phyloP scores from a whole-genome alignment of 2,888 invertebrate species.

The Chirona hameri region DNA sequence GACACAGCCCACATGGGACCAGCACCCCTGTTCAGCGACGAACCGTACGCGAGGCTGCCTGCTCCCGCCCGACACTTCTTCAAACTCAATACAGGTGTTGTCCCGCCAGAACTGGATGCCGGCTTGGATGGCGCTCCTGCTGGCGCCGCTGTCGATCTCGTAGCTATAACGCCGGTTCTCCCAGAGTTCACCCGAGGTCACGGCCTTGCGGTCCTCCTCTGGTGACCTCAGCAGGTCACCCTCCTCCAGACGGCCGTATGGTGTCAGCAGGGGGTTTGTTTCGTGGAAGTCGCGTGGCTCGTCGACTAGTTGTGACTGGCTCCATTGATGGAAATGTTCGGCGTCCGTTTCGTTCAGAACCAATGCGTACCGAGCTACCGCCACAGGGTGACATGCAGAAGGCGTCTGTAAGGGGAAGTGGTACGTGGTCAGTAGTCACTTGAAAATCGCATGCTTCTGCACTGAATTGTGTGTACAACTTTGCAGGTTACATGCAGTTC shows the following conservation, averaged over 20 bases:
- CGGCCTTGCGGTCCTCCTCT: conserved; percentile 7
- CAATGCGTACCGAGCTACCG: too few relatives aligned
- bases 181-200: background rate
- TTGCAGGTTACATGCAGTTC: too few relatives aligned
- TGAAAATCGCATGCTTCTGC: too few relatives aligned
- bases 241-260: conserved; percentile 9
- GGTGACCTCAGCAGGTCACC: background rate
- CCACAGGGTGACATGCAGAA: too few relatives aligned
- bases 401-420: too few relatives aligned
- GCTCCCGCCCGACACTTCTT: background rate
- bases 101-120: conserved; percentile 25
- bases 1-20: conserved; percentile 11
- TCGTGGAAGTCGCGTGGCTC: background rate
- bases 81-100: background rate
- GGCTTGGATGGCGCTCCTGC: background rate
- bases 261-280: background rate
- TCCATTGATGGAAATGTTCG: too few relatives aligned
- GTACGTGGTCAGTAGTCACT: too few relatives aligned
- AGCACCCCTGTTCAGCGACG: background rate
- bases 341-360: too few relatives aligned
- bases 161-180: background rate
- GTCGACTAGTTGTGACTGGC: background rate
- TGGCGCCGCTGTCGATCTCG: background rate
- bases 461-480: too few relatives aligned
- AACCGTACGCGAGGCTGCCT: background rate